Evolutionary conservation across 2,888 invertebrate species (phyloP), one percentile per base, ranked within the genome.

Genomic region (Siphlonurus alternatus): DNA sequence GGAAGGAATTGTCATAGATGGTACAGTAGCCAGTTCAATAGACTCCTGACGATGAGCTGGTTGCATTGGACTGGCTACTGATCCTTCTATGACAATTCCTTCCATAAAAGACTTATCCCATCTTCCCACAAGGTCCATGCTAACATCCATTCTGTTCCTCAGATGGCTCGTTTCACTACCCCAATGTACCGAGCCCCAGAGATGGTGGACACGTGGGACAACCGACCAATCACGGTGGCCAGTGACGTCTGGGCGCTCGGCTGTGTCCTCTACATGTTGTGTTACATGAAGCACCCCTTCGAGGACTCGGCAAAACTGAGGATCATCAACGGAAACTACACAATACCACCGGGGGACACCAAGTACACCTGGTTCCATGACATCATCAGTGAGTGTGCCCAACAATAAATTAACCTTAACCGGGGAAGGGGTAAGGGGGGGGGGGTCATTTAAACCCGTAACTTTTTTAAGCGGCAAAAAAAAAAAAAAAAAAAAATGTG

Each of bases 111-210:
- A n/a, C n/a, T n/a, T n/a, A n/a, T n/a, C n/a, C n/a, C n/a, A n/a
- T n/a, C n/a, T n/a, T n/a, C n/a, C n/a, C n/a, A n/a, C n/a, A n/a
- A n/a, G n/a, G n/a, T n/a, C n/a, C n/a, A n/a, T n/a, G n/a, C n/a
- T n/a, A n/a, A n/a, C n/a, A n/a, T n/a, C n/a, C n/a, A n/a, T n/a
- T n/a, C n/a, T n/a, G n/a, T n/a, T n/a, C n/a, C 81, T 66, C 75
- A 88, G 83, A 78, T 89, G 79, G 86, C 87, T 59, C 82, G 83
- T 72, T 86, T 83, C 71, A 92, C 93, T 23, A 93, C 93, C 10
- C 93, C 93, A 0, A 92, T 92, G 98, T 99, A 99, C 76, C 82
- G 99, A 74, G 91, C 98, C 0, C 99, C 99, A 25, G 99, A 99
- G 81, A 95, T 98, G 88, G 81, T 98, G 67, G 97, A 98, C 74